A percentile compares a stretch with the other conserved stretches of the same genome.
These are phyloP conservation scores for Sphaerophoria taeniata DNA, from an alignment of 2,888 invertebrate species.

Conservation along the genomic window DNA sequence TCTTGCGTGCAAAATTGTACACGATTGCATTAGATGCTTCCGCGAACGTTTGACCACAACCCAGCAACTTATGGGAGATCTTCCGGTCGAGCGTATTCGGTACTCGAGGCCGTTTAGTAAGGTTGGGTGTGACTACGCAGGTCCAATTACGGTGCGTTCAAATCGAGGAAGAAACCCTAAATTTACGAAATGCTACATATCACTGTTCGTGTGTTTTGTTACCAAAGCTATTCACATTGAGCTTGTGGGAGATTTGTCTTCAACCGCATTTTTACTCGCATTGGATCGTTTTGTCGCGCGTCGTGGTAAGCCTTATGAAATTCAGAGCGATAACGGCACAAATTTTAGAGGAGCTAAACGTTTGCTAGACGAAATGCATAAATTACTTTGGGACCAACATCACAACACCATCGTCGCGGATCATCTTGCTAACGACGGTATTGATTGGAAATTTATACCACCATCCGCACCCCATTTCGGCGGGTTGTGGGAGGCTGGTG, in stretches of 20 bases:
- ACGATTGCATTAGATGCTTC: conserved; percentile 45
- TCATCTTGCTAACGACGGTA: conserved; percentile 26
- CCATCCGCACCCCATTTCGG: neutral
- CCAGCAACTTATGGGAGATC: conserved; percentile 47
- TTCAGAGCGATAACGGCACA: conserved; percentile 31
- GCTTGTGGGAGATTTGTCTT: conserved; percentile 36
- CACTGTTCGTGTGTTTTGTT: conserved; percentile 47
- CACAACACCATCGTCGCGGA: conserved; percentile 14
- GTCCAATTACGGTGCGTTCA: conserved; percentile 17
- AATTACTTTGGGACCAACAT: conserved; percentile 6
- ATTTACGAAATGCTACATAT: no score
- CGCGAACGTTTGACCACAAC: conserved; percentile 12
- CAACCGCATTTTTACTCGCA: conserved; percentile 25
- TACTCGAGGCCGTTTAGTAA: conserved; percentile 48
- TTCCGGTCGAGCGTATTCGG: conserved; percentile 36
- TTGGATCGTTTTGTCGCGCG: conserved; percentile 34
- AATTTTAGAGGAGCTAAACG: conserved; percentile 23
- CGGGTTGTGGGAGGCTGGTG: neutral
- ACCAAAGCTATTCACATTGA: conserved; percentile 57
- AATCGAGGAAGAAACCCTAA: neutral
- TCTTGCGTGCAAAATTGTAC: conserved; percentile 33
- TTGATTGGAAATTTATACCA: neutral
- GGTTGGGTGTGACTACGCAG: conserved; percentile 43
- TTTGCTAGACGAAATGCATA: conserved; percentile 21
- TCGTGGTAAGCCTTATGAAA: conserved; percentile 41